These are phyloP conservation scores for Ctenomys sociabilis DNA, from an alignment of 2,113 vertebrate species.

Conservation along the genomic window DNA sequence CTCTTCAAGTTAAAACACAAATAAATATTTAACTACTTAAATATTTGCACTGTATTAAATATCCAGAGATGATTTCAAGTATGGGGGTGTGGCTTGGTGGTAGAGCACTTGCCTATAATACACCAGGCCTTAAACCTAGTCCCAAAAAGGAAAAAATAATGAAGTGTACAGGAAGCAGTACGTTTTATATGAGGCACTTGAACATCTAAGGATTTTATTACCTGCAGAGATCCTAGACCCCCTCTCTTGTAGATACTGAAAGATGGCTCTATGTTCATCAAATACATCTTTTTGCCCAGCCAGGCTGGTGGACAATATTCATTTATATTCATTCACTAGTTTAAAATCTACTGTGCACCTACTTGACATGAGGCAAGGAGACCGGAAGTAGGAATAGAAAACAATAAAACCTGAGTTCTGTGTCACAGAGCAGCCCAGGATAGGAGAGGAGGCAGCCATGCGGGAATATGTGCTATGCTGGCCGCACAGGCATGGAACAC, in stretches of 20 bases:
- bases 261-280: background rate
- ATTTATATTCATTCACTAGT: background rate
- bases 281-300: background rate
- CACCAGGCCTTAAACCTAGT: background rate
- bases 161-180: background rate
- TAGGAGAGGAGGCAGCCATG: background rate
- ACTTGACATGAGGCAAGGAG: background rate
- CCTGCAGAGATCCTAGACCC: background rate
- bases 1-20: too few species aligned
- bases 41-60: background rate
- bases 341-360: constrained; percentile 20
- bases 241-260: too few species aligned
- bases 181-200: background rate
- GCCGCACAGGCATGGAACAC: background rate
- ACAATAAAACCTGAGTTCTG: constrained; percentile 13
- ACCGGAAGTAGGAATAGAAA: background rate
- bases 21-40: background rate
- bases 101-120: background rate
- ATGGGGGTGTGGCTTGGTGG: background rate
- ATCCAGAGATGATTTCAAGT: background rate
- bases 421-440: background rate
- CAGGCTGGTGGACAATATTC: background rate
- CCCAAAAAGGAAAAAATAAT: background rate
- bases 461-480: background rate
- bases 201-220: background rate